phyloP scores from a whole-genome alignment of 2,888 invertebrate genomes.

The Pristionchus maxplancki region DNA sequence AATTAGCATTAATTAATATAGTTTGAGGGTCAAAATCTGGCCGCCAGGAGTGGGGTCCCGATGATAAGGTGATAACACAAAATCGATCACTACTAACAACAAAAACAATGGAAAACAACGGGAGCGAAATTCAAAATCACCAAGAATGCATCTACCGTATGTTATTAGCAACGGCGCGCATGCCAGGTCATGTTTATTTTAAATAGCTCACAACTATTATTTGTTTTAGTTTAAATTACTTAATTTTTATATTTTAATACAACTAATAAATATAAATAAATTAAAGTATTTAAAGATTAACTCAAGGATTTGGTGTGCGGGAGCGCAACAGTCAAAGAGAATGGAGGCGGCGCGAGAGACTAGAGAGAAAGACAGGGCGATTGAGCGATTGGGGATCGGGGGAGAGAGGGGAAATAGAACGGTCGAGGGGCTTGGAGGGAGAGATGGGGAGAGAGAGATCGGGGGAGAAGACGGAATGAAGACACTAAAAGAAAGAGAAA shows the following conservation, averaged over 20 bases:
- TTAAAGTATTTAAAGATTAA: neutral
- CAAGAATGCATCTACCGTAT: neutral
- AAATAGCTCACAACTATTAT: neutral
- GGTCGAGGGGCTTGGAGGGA: slow-evolving; percentile 28
- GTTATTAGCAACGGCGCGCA: neutral
- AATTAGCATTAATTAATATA: neutral
- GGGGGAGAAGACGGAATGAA: slow-evolving; percentile 12
- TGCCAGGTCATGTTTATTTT: neutral
- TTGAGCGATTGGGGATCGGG: slow-evolving; percentile 44
- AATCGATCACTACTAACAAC: neutral
- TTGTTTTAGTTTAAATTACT: too few relatives aligned
- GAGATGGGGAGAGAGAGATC: neutral
- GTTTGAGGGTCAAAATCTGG: neutral
- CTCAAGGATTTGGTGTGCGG: slow-evolving; percentile 2
- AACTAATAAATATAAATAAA: neutral
- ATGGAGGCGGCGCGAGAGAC: neutral
- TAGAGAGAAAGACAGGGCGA: slow-evolving; percentile 28
- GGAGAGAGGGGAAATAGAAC: slow-evolving; percentile 23
- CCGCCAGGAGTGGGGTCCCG: neutral
- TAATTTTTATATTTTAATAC: neutral
- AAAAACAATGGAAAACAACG: slow-evolving; percentile 19
- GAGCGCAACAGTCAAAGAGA: slow-evolving; percentile 39
- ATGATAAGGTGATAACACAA: neutral
- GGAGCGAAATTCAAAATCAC: slow-evolving; percentile 34
- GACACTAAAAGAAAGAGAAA: slow-evolving; percentile 46